phyloP scores from a whole-genome alignment of 2,888 invertebrate species.

The Pediacus dermestoides region DNA sequence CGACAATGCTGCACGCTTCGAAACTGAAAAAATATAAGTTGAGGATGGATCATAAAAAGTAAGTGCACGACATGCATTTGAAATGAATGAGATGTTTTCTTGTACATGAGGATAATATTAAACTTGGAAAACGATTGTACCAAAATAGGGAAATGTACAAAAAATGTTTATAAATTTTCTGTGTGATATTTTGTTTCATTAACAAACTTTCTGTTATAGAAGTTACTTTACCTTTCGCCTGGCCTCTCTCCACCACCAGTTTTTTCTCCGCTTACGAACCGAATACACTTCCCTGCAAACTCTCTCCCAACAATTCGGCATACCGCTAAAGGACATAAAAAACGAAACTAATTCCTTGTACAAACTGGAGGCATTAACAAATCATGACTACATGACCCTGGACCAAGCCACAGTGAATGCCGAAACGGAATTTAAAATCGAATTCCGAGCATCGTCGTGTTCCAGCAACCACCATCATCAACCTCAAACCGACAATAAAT shows the following conservation, averaged over 20 bases:
- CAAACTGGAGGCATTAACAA: constrained; percentile 45
- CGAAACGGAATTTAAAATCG: constrained; percentile 46
- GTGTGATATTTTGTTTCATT: constrained; percentile 7
- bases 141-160: no score
- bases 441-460: constrained; percentile 40
- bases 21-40: constrained; percentile 66
- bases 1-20: constrained; percentile 54
- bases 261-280: constrained; percentile 68
- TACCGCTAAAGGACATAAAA: constrained; percentile 53
- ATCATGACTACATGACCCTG: constrained; percentile 27
- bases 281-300: constrained; percentile 67
- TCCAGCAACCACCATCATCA: constrained; percentile 20
- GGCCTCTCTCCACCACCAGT: constrained; percentile 74
- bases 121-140: no score
- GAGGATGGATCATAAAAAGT: constrained; percentile 71
- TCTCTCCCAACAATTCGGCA: constrained; percentile 60
- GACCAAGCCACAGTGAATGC: constrained; percentile 36
- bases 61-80: no score
- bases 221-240: constrained; percentile 74
- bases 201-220: constrained; percentile 44
- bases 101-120: no score
- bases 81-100: no score
- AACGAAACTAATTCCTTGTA: constrained; percentile 48
- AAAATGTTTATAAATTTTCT: constrained; percentile 1
- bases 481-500: constrained; percentile 23